Evolutionary conservation across 2,113 vertebrate species (phyloP).

Genomic region (Hyla sarda): DNA sequence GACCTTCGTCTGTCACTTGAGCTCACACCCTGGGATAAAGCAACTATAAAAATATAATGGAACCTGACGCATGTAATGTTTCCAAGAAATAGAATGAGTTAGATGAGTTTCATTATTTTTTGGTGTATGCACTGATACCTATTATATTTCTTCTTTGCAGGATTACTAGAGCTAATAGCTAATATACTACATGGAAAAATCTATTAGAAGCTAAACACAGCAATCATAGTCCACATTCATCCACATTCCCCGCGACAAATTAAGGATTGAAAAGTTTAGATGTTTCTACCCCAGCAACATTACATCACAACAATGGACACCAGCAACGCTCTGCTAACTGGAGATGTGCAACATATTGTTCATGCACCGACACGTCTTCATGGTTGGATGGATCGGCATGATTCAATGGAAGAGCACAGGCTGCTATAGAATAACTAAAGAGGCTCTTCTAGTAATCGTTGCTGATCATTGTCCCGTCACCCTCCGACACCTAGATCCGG

Average conservation of each 20-base stretch:
- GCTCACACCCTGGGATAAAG: too few relatives aligned
- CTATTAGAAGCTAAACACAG: neutral
- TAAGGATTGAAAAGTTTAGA: neutral
- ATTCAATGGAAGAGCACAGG: neutral
- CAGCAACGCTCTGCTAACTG: neutral
- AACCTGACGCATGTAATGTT: too few relatives aligned
- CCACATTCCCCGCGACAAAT: neutral
- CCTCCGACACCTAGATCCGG: neutral
- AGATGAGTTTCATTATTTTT: neutral
- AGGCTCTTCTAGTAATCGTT: neutral
- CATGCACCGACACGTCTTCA: neutral
- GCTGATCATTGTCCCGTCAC: neutral
- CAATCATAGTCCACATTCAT: neutral
- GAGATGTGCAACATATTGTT: neutral
- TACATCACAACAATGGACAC: neutral
- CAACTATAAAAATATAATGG: too few relatives aligned
- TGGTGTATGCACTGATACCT: neutral
- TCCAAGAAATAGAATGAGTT: neutral
- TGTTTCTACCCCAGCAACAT: conserved; percentile 9
- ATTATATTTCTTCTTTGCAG: conserved; percentile 21
- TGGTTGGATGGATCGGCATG: neutral
- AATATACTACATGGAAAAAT: neutral
- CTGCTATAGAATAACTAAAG: neutral
- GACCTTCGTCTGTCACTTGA: too few relatives aligned
- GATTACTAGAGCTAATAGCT: neutral